These are phyloP conservation scores for Physella acuta DNA, from an alignment of 1,140 invertebrate species.

Conservation along the genomic window DNA sequence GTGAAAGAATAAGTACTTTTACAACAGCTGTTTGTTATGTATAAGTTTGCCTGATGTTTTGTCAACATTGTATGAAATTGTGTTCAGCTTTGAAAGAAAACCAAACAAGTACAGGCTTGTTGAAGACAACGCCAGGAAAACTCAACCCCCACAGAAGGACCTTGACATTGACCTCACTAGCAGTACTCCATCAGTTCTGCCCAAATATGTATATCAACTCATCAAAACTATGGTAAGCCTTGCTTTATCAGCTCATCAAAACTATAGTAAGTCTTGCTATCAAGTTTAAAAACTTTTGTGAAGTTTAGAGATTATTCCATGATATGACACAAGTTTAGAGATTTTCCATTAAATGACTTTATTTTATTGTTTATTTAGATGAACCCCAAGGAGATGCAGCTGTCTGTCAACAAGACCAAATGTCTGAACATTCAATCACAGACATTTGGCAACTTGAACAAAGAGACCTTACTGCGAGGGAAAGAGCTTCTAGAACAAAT, in stretches of 20 bases:
- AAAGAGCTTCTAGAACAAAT: conserved; percentile 47
- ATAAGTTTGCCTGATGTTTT: background rate
- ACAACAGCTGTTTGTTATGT: too few species aligned
- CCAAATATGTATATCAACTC: conserved; percentile 47
- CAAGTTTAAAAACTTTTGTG: too few species aligned
- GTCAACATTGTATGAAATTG: background rate
- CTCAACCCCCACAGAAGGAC: conserved; percentile 33
- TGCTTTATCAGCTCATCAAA: background rate
- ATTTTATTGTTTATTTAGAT: too few species aligned
- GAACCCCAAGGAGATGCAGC: conserved; percentile 46
- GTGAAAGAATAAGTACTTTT: too few species aligned
- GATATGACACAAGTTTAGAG: too few species aligned
- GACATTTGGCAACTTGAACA: conserved; percentile 54
- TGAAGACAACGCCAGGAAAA: conserved; percentile 37
- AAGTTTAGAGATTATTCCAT: too few species aligned
- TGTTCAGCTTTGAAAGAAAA: conserved; percentile 43
- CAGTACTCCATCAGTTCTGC: conserved; percentile 50
- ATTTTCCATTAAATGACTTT: too few species aligned
- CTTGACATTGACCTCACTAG: conserved; percentile 47
- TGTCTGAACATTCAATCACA: conserved; percentile 40
- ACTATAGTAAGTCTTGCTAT: too few species aligned
- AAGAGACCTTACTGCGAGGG: conserved; percentile 49
- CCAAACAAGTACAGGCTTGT: conserved; percentile 63
- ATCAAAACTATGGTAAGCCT: conserved; percentile 56
- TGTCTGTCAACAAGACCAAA: conserved; percentile 30